Base-by-base conservation (phyloP, 2,113 vertebrate genomes). In the Oryctolagus cuniculus region DNA sequence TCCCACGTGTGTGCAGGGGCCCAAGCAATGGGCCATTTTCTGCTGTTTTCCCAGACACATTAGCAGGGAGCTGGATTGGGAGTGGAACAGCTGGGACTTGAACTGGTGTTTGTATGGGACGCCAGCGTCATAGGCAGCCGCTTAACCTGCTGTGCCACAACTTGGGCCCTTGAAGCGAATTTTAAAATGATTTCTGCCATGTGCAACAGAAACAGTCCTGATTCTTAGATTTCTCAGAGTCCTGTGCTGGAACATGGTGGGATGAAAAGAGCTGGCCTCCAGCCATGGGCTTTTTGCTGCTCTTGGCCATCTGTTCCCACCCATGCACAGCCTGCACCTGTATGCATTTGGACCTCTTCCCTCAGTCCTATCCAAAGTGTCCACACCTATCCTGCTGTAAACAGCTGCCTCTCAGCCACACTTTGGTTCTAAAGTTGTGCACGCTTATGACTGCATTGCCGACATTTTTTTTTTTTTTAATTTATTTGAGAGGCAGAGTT, bases 201-300 rank as follows among this genome's bases (percentile, higher is more conserved):
- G 84, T 84, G 49, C 21, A 72, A 69, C 36, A 89, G 63, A 93
- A 87, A 83, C 36, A 13, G 49, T 55, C 34, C 53, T 75, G 75
- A 70, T 83, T 92, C 70, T 67, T 16, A 38, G 81, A 74, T 51
- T 91, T 91, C 49, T 82, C n/a, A 44, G 77, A 78, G 78, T 87
- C 79, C 55, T 93, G 25, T 90, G 31, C 78, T 94, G 49, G 64
- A 69, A 77, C 27, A 51, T n/a, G 74, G 74, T 53, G 8, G 49
- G 25, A 13, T 21, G 63, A 77, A 34, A 19, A 93, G 78, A 83
- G 69, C n/a, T 88, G 63, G 31, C 16, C 55, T 70, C n/a, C 11
- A 58, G 34, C 22, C 38, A 61, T 53, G 34, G 22, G 24, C 27
- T 90, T 44, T 44, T 44, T 92, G 63, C 64, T 31, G 0, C 64